These are phyloP conservation scores for Micronisus gabar DNA, from an alignment of 2,113 vertebrate species.

Conservation along the genomic window DNA sequence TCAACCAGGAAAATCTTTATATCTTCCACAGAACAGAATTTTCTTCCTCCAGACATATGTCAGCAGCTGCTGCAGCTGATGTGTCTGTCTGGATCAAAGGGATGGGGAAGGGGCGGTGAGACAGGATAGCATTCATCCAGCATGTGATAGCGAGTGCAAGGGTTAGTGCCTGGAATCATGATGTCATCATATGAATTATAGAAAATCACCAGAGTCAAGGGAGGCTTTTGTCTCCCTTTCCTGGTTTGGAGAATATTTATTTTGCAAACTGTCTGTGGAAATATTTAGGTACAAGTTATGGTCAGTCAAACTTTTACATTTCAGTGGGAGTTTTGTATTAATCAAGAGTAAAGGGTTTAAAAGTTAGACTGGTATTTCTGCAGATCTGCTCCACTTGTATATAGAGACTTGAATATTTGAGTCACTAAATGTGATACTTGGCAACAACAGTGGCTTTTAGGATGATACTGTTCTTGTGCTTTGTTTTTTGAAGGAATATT, in stretches of 20 bases:
- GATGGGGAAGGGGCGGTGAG: neutral
- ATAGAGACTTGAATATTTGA: neutral
- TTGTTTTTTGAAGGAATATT: slow-evolving; percentile 12
- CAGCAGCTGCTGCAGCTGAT: slow-evolving; percentile 11
- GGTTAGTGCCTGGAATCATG: neutral
- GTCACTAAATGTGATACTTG: neutral
- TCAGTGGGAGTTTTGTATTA: neutral
- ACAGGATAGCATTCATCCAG: neutral
- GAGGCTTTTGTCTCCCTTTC: neutral
- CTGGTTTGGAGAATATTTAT: neutral
- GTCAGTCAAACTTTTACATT: neutral
- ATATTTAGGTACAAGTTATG: neutral
- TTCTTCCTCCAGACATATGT: neutral
- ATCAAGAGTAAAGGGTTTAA: neutral
- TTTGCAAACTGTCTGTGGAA: neutral
- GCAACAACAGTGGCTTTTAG: neutral
- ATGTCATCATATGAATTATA: neutral
- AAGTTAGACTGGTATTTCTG: neutral
- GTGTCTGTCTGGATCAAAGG: slow-evolving; percentile 2
- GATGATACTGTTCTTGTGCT: neutral
- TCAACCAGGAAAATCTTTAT: neutral
- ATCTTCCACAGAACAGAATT: neutral
- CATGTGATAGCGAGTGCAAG: neutral
- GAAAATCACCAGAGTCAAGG: neutral
- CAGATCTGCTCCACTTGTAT: neutral